A percentile compares a stretch with the other conserved stretches of the same genome.
Conservation (phyloP, 2,888 invertebrate genomes). For the Caenorhabditis plicata region DNA sequence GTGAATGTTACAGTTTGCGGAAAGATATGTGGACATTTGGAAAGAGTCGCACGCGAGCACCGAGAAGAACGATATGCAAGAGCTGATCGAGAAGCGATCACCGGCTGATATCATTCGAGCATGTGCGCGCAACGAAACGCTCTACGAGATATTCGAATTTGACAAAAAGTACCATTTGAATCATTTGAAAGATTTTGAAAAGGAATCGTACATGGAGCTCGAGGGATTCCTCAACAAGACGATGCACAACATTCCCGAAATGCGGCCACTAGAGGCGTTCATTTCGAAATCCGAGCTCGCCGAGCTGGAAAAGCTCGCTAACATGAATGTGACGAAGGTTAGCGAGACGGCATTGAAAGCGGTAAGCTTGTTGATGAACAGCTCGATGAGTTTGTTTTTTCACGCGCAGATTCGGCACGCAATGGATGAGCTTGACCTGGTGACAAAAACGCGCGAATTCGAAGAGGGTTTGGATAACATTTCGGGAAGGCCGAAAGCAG, state of each 20-base stretch:
- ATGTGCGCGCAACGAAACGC: conserved; percentile 55
- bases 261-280: conserved; percentile 25
- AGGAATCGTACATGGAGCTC: conserved; percentile 36
- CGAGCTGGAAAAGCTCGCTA: conserved; percentile 35
- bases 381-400: background rate
- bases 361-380: conserved; percentile 8
- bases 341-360: conserved; percentile 33
- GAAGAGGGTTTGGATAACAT: conserved; percentile 33
- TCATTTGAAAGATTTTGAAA: conserved; percentile 41
- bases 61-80: conserved; percentile 30
- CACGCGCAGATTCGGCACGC: conserved; percentile 35
- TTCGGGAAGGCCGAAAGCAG: conserved; percentile 42
- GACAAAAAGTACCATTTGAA: conserved; percentile 58
- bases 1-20: conserved; percentile 48
- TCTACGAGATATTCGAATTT: conserved; percentile 59
- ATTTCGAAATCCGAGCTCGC: conserved; percentile 26
- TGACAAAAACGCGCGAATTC: conserved; percentile 36
- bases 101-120: conserved; percentile 56
- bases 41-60: conserved; percentile 23
- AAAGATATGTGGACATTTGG: conserved; percentile 51
- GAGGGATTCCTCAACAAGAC: conserved; percentile 30
- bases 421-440: conserved; percentile 42
- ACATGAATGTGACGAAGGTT: conserved; percentile 42
- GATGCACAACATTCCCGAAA: conserved; percentile 36
- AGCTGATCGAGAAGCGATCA: conserved; percentile 35